phyloP scores from a whole-genome alignment of 2,113 vertebrate genomes.

The Brevimyrus niger region DNA sequence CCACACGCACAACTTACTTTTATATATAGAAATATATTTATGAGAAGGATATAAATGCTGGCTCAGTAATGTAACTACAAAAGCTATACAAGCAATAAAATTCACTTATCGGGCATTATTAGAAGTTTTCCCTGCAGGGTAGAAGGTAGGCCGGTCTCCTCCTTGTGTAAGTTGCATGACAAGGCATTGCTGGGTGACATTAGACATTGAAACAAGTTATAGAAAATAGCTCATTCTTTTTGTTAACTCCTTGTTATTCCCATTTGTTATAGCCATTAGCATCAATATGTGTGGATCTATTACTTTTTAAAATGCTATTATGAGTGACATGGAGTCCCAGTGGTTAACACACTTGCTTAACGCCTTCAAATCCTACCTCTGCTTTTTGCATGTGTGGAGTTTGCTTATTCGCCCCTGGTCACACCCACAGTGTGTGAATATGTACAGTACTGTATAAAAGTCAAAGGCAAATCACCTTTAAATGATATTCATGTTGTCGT shows the following conservation, averaged over 20 bases:
- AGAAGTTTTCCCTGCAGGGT: background rate
- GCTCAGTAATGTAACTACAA: background rate
- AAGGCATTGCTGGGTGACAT: background rate
- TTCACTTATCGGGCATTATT: background rate
- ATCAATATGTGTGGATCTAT: background rate
- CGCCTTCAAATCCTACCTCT: background rate
- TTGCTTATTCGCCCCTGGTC: background rate
- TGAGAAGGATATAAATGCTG: background rate
- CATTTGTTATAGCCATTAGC: background rate
- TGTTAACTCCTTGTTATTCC: background rate
- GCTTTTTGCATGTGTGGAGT: background rate
- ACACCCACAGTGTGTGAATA: background rate
- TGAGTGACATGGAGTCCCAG: background rate
- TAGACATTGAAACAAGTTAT: background rate
- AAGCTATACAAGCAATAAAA: background rate
- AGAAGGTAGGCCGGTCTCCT: too few relatives aligned
- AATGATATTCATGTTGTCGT: background rate
- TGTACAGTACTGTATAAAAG: background rate
- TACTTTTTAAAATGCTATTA: background rate
- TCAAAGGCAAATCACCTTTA: background rate
- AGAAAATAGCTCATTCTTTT: background rate
- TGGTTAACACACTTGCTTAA: background rate
- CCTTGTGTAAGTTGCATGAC: background rate
- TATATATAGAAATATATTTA: background rate
- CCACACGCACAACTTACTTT: background rate